phyloP scores from a whole-genome alignment of 2,113 vertebrate species.

The Mohoua ochrocephala region DNA sequence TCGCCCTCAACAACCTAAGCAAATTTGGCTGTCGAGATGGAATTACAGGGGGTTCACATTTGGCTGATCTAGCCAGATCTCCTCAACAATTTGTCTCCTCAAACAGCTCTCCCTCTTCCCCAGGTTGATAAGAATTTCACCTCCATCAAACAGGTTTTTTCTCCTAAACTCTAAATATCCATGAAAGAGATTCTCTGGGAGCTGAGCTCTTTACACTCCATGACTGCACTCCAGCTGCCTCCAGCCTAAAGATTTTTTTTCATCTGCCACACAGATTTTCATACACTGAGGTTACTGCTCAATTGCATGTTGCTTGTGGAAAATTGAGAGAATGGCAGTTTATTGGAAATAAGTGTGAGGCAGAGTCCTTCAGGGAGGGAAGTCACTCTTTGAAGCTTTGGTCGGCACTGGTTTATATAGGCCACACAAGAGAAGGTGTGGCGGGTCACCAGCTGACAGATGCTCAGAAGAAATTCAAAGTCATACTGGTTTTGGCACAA shows the following conservation, averaged over 20 bases:
- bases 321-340: slow-evolving; percentile 21
- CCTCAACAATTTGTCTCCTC: neutral
- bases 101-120: neutral
- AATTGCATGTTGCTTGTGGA: slow-evolving; percentile 21
- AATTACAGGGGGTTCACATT: neutral
- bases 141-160: neutral
- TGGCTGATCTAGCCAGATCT: neutral
- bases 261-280: slow-evolving; percentile 40
- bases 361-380: neutral
- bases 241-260: neutral
- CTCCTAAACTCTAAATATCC: neutral
- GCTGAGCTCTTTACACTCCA: neutral
- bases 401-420: neutral
- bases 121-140: neutral
- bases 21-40: neutral
- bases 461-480: slow-evolving; percentile 20
- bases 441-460: slow-evolving; percentile 33
- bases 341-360: slow-evolving; percentile 35
- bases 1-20: neutral
- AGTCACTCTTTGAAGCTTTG: slow-evolving; percentile 11
- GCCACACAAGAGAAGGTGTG: slow-evolving; percentile 47
- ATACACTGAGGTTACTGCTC: slow-evolving; percentile 1
- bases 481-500: neutral
- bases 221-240: neutral
- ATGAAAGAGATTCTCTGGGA: neutral